Conservation (phyloP, 2,113 vertebrate species). For the Synchiropus splendidus region DNA sequence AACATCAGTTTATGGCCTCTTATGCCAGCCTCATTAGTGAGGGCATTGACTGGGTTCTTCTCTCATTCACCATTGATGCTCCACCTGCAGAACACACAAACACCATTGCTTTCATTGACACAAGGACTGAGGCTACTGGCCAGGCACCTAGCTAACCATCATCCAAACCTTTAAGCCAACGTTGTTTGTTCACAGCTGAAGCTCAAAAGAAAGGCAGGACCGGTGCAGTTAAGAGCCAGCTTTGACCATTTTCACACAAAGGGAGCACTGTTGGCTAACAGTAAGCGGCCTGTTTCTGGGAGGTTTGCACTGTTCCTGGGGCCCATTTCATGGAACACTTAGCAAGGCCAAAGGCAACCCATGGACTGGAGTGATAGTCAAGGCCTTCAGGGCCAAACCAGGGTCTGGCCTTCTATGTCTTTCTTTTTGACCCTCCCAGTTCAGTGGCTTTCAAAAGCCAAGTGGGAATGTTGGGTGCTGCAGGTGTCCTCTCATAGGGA, state of each 20-base stretch:
- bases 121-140: constrained; percentile 37
- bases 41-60: constrained; percentile 16
- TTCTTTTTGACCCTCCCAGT: constrained; percentile 35
- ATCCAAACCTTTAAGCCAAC: constrained; percentile 49
- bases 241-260: constrained; percentile 71
- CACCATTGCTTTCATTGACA: constrained; percentile 40
- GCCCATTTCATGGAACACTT: constrained; percentile 77
- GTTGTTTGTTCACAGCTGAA: constrained; percentile 61
- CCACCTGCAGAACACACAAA: constrained; percentile 49
- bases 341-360: constrained; percentile 74
- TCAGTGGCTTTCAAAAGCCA: constrained; percentile 62
- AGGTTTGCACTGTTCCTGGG: constrained; percentile 69
- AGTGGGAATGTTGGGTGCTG: constrained; percentile 47
- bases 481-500: constrained; percentile 57
- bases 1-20: constrained; percentile 10
- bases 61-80: constrained; percentile 38
- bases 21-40: constrained; percentile 19
- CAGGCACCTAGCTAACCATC: constrained; percentile 52
- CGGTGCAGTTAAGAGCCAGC: constrained; percentile 61
- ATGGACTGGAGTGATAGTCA: constrained; percentile 70
- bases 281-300: constrained; percentile 71
- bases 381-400: constrained; percentile 56
- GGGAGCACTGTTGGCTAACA: constrained; percentile 78
- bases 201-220: constrained; percentile 58
- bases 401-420: constrained; percentile 43